These are phyloP conservation scores for Amphilophus citrinellus DNA, from an alignment of 2,113 vertebrate genomes.

Conservation along the genomic window DNA sequence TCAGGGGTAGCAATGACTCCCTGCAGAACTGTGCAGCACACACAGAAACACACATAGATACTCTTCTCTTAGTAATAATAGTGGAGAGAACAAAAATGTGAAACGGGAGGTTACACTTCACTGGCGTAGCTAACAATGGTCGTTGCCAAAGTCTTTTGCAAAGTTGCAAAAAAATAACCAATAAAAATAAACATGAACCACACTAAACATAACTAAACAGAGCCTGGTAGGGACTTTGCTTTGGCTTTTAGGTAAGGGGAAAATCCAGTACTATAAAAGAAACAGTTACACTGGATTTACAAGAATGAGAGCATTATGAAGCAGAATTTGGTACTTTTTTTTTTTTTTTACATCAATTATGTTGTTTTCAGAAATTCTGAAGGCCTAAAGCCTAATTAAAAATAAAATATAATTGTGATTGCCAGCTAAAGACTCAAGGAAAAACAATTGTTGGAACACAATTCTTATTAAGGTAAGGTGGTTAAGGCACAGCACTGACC, in stretches of 20 bases:
- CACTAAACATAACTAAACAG: background rate
- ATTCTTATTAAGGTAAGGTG: background rate
- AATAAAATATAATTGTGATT: background rate
- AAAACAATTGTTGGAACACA: background rate
- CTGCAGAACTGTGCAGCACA: background rate
- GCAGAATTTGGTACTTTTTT: background rate
- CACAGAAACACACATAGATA: background rate
- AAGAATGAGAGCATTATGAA: background rate
- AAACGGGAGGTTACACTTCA: background rate
- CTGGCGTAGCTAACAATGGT: background rate
- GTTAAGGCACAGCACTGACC: background rate
- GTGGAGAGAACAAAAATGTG: background rate
- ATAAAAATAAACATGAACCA: background rate
- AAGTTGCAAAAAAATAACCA: background rate
- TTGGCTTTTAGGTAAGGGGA: background rate
- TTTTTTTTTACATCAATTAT: constrained; percentile 1
- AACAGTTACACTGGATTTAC: background rate
- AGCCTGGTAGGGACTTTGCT: background rate
- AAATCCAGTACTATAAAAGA: background rate
- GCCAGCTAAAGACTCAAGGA: background rate
- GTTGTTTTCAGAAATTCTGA: background rate
- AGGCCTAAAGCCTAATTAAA: constrained; percentile 6
- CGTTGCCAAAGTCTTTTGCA: background rate
- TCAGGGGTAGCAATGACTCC: background rate
- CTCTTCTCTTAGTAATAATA: background rate